A percentile compares a stretch with the other conserved stretches of the same genome.
Evolutionary conservation across 2,113 vertebrate species (phyloP).

Genomic region (Glaucidium brasilianum): DNA sequence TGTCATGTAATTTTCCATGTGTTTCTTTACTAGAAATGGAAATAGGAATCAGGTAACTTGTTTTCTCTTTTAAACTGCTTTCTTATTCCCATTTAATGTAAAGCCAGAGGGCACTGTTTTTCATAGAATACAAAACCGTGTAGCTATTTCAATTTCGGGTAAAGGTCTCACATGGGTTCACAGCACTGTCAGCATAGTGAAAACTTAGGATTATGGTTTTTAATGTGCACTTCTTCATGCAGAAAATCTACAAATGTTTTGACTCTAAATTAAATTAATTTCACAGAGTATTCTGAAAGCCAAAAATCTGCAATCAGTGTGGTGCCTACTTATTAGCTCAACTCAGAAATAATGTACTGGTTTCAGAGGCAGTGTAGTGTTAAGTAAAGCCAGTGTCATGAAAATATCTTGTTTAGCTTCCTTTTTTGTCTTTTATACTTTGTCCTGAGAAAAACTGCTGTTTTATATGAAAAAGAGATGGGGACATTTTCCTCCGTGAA

Average conservation of each 20-base stretch:
- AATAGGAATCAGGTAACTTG: neutral
- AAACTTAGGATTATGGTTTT: neutral
- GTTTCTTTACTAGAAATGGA: neutral
- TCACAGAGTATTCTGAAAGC: neutral
- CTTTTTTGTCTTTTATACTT: neutral
- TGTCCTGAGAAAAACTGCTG: neutral
- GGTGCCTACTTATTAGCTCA: neutral
- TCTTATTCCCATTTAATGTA: neutral
- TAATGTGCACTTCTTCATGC: neutral
- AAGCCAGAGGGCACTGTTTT: constrained; percentile 19
- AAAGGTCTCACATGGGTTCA: neutral
- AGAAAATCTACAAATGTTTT: constrained; percentile 26
- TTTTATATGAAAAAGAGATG: neutral
- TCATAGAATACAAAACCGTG: neutral
- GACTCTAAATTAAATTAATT: neutral
- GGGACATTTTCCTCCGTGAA: neutral
- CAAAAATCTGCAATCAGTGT: neutral
- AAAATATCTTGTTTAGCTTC: neutral
- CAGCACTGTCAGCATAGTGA: neutral
- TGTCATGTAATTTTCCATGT: neutral
- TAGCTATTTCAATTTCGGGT: neutral
- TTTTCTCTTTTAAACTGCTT: neutral
- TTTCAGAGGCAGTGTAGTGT: neutral
- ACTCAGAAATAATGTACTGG: neutral
- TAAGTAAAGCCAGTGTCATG: neutral